Percentiles rank a stretch among this genome's conserved stretches.
phyloP scores from a whole-genome alignment of 2,113 vertebrate species.

The Boleophthalmus pectinirostris region DNA sequence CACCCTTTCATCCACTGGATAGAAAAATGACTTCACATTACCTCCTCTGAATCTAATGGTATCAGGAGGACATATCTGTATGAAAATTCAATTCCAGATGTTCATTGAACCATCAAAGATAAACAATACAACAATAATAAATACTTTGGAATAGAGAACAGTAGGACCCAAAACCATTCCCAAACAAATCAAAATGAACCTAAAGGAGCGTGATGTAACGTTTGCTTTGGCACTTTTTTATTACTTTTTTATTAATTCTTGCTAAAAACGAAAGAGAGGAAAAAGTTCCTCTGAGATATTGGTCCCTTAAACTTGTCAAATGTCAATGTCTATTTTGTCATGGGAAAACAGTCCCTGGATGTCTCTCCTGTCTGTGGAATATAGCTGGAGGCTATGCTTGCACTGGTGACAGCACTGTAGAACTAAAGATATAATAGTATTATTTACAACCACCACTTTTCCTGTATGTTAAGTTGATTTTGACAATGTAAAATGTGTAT shows the following conservation, averaged over 20 bases:
- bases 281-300: conserved; percentile 45
- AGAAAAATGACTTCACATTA: too few species aligned
- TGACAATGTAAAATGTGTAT: conserved; percentile 3
- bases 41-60: not conserved
- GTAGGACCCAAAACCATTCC: not conserved
- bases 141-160: not conserved
- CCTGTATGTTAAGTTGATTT: conserved; percentile 25
- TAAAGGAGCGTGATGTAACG: not conserved
- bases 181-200: not conserved
- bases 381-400: conserved; percentile 56
- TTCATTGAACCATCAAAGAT: not conserved
- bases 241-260: conserved; percentile 3
- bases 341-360: conserved; percentile 47
- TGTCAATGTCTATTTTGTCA: conserved; percentile 38
- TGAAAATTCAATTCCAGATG: not conserved
- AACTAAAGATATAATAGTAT: conserved; percentile 37
- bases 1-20: not conserved
- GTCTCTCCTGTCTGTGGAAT: conserved; percentile 51
- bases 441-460: conserved; percentile 11
- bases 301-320: conserved; percentile 58
- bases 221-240: not conserved
- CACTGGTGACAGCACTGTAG: conserved; percentile 45
- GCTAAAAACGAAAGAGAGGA: not conserved
- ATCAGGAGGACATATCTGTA: not conserved
- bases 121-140: not conserved